These are phyloP conservation scores for Psix sp. DNA, from an alignment of 1,140 invertebrate genomes.

Conservation along the genomic window DNA sequence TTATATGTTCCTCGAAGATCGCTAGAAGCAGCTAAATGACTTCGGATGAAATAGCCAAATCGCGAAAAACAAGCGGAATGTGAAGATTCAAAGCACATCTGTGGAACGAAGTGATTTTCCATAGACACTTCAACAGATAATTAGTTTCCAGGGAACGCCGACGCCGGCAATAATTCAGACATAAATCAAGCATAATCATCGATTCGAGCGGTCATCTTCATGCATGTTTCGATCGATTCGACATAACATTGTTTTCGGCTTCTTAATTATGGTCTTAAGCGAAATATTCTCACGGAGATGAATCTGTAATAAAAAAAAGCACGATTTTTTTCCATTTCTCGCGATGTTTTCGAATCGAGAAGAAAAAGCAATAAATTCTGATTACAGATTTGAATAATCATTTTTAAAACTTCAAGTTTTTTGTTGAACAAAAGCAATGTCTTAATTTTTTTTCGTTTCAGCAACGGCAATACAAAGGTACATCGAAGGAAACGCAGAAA, in stretches of 20 bases:
- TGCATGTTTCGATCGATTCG: slow-evolving; percentile 48
- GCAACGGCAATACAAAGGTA: slow-evolving; percentile 27
- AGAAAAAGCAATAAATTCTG: too few species aligned
- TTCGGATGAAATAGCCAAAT: slow-evolving; percentile 53
- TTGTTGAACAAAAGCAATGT: too few species aligned
- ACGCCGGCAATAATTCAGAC: slow-evolving; percentile 32
- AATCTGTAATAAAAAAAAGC: too few species aligned
- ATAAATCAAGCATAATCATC: slow-evolving; percentile 53
- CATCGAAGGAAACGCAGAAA: slow-evolving; percentile 30
- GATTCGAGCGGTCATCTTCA: slow-evolving; percentile 30
- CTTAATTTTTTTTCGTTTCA: slow-evolving; percentile 18
- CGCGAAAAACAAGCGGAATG: slow-evolving; percentile 56
- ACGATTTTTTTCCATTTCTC: background rate
- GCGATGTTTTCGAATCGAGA: too few species aligned
- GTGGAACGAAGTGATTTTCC: slow-evolving; percentile 53
- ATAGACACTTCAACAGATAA: slow-evolving; percentile 40
- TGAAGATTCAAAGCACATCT: slow-evolving; percentile 34
- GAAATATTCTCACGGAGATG: slow-evolving; percentile 22
- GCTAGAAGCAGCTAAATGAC: slow-evolving; percentile 44
- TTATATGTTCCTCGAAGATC: slow-evolving; percentile 61
- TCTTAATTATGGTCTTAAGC: slow-evolving; percentile 11
- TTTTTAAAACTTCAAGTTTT: background rate
- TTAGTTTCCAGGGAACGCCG: slow-evolving; percentile 35
- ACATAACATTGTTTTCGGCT: slow-evolving; percentile 32
- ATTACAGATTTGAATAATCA: slow-evolving; percentile 4